Conservation (phyloP, 2,113 vertebrate species). For the Onychostoma macrolepis region DNA sequence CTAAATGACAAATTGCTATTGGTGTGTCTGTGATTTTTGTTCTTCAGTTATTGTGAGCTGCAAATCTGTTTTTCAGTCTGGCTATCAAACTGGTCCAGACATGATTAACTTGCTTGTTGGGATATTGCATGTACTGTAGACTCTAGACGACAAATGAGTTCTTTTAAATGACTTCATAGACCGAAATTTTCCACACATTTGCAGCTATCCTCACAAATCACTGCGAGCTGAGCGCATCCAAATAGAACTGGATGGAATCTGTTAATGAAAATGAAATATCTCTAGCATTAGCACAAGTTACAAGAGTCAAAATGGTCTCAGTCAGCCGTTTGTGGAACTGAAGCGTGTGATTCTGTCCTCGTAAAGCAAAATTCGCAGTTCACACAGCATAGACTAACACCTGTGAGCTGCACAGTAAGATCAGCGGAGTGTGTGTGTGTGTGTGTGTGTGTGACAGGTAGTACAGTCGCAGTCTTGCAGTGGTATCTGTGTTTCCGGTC, state of each 20-base stretch:
- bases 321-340: not conserved
- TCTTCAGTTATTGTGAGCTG: conserved; percentile 44
- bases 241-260: not conserved
- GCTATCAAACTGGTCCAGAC: conserved; percentile 36
- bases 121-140: conserved; percentile 28
- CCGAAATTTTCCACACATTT: conserved; percentile 6
- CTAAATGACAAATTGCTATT: conserved; percentile 28
- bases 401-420: conserved; percentile 67
- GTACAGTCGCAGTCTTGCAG: conserved; percentile 48
- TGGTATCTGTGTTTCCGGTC: conserved; percentile 61
- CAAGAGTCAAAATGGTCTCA: not conserved
- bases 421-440: conserved; percentile 59
- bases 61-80: conserved; percentile 29
- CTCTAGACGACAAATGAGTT: conserved; percentile 47
- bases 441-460: conserved; percentile 43
- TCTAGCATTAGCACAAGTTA: not conserved
- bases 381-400: conserved; percentile 64
- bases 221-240: not conserved
- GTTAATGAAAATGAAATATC: not conserved
- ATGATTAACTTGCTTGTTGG: conserved; percentile 19
- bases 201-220: not conserved
- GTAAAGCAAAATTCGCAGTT: conserved; percentile 47
- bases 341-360: conserved; percentile 35
- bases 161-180: conserved; percentile 8
- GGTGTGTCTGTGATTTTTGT: conserved; percentile 31